phyloP scores from a whole-genome alignment of 1,140 invertebrate species.

The Oryctes rhinoceros region DNA sequence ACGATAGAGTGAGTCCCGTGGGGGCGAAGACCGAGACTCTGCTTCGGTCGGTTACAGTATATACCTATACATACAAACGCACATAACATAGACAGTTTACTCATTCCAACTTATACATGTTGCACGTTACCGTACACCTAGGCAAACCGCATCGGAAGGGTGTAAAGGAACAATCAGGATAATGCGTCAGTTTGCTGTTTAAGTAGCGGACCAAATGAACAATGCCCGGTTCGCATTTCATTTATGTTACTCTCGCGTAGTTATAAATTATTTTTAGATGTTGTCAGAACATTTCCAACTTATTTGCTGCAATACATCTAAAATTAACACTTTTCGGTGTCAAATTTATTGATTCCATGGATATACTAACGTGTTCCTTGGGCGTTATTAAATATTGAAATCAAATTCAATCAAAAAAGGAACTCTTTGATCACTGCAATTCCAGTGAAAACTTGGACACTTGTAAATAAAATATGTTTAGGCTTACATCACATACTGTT shows the following conservation, averaged over 20 bases:
- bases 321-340: too few species aligned
- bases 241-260: not conserved
- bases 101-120: not conserved
- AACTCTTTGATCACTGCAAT: too few species aligned
- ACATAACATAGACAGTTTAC: not conserved
- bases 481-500: too few species aligned
- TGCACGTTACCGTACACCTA: not conserved
- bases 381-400: too few species aligned
- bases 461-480: too few species aligned
- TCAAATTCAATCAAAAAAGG: too few species aligned
- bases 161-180: slow-evolving; percentile 27
- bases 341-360: too few species aligned
- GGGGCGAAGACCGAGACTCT: not conserved
- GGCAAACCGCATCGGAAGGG: slow-evolving; percentile 4
- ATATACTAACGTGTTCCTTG: too few species aligned
- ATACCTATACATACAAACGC: not conserved
- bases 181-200: not conserved
- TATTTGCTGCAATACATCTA: not conserved
- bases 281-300: not conserved
- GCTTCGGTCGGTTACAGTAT: not conserved
- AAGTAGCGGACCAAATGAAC: slow-evolving; percentile 28
- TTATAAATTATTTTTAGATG: not conserved
- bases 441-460: too few species aligned
- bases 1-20: slow-evolving; percentile 26
- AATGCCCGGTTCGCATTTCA: slow-evolving; percentile 1